Evolutionary conservation across 2,113 vertebrate species (phyloP).

Genomic region (Accipiter virgatus): DNA sequence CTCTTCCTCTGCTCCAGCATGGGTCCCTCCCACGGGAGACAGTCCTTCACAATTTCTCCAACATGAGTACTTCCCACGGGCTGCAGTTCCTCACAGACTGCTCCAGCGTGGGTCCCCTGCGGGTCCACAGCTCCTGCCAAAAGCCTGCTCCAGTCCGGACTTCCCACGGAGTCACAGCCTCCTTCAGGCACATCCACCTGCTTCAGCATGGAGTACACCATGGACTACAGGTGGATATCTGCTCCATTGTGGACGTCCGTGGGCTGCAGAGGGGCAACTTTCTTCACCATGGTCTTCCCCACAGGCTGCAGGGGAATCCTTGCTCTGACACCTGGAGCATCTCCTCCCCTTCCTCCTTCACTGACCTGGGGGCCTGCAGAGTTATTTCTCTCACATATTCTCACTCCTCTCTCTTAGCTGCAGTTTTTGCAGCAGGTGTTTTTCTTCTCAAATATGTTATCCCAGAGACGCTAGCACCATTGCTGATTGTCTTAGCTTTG

Average conservation of each 20-base stretch:
- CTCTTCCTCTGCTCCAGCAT: fast-evolving
- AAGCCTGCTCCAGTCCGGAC: fast-evolving
- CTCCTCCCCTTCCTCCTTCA: not conserved
- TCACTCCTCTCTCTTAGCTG: not conserved
- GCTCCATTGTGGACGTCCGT: not conserved
- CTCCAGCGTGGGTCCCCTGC: not conserved
- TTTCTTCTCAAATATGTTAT: not conserved
- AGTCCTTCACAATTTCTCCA: not conserved
- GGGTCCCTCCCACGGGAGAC: not conserved
- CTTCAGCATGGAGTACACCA: fast-evolving
- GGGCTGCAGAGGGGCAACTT: not conserved
- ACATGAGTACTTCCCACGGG: fast-evolving
- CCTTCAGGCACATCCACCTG: not conserved
- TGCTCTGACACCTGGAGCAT: not conserved
- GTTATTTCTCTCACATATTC: not conserved
- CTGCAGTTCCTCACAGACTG: not conserved
- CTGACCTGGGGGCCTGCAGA: not conserved
- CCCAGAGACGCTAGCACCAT: fast-evolving
- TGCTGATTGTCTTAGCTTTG: not conserved
- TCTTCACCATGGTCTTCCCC: not conserved
- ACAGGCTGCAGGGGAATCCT: too few species aligned
- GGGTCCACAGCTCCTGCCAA: not conserved
- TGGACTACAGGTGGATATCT: not conserved
- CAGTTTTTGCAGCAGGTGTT: not conserved
- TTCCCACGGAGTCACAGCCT: not conserved